Evolutionary conservation across 1,140 invertebrate species (phyloP).

Genomic region (Drosophila nikananu): DNA sequence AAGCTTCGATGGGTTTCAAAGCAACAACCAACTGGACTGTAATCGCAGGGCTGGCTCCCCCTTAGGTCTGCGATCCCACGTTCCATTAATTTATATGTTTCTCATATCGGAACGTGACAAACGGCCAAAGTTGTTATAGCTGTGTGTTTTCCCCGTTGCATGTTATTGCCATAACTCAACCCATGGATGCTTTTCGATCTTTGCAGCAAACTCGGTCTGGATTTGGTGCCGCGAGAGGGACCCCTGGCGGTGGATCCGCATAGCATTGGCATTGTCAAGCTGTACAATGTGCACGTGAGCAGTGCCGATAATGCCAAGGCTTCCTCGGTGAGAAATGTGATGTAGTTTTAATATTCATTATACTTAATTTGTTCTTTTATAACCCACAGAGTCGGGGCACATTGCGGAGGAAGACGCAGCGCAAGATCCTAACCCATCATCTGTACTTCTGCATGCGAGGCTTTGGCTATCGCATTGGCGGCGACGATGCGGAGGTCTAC

Average conservation of each 20-base stretch:
- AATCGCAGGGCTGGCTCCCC: conserved; percentile 17
- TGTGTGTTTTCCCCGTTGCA: conserved; percentile 34
- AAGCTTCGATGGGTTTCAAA: conserved; percentile 53
- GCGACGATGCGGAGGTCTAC: conserved; percentile 95
- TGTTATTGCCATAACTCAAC: conserved; percentile 33
- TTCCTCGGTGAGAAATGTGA: conserved; percentile 88
- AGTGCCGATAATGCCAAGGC: conserved; percentile 93
- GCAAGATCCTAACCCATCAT: conserved; percentile 92
- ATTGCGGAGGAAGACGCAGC: conserved; percentile 88
- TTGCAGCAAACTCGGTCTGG: conserved; percentile 95
- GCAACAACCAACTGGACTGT: conserved; percentile 28
- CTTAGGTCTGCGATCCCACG: conserved; percentile 6
- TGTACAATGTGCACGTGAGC: conserved; percentile 94
- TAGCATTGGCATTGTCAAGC: conserved; percentile 93
- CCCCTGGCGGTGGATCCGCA: conserved; percentile 95
- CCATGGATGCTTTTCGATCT: conserved; percentile 53
- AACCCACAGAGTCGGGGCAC: conserved; percentile 88
- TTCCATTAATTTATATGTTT: conserved; percentile 37
- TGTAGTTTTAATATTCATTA: neutral
- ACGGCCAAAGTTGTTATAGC: conserved; percentile 69
- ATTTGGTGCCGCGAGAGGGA: conserved; percentile 95
- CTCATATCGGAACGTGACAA: conserved; percentile 62
- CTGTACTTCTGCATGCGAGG: conserved; percentile 95
- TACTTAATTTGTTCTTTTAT: neutral
- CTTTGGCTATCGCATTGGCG: conserved; percentile 93